Conservation (phyloP, 2,113 vertebrate genomes). For the Lycaon pictus region DNA sequence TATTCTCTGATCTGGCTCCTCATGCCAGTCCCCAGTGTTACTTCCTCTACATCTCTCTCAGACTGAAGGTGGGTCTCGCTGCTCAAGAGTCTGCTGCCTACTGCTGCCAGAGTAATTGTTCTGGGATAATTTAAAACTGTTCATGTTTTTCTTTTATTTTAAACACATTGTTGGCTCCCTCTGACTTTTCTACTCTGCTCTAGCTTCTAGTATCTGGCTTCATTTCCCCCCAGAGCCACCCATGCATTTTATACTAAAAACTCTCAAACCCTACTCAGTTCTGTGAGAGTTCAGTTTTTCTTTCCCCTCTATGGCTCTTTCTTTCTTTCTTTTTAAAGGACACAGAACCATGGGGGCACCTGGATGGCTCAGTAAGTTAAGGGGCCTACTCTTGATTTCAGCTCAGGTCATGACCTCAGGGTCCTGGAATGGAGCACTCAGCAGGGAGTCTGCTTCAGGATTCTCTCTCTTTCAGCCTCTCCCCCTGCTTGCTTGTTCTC, state of each 20-base stretch:
- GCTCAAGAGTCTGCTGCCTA: not conserved
- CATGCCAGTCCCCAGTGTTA: not conserved
- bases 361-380: not conserved
- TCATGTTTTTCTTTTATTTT: not conserved
- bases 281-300: not conserved
- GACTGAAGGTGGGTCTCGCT: not conserved
- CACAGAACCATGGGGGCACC: not conserved
- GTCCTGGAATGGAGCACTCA: not conserved
- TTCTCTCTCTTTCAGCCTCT: not conserved
- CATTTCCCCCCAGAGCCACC: not conserved
- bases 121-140: not conserved
- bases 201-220: not conserved
- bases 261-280: not conserved
- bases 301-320: fast-evolving
- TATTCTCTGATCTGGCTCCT: not conserved
- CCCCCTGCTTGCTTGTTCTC: not conserved
- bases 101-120: not conserved
- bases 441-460: not conserved
- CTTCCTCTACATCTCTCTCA: not conserved
- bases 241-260: not conserved
- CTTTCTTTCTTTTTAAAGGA: not conserved
- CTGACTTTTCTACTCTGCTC: not conserved
- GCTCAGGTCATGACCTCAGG: not conserved
- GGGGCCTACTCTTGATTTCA: not conserved
- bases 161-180: not conserved